Percentiles rank a stretch among this genome's conserved stretches.
These are phyloP conservation scores for Drosophila nigritarsus DNA, from an alignment of 2,888 invertebrate species.

Conservation along the genomic window DNA sequence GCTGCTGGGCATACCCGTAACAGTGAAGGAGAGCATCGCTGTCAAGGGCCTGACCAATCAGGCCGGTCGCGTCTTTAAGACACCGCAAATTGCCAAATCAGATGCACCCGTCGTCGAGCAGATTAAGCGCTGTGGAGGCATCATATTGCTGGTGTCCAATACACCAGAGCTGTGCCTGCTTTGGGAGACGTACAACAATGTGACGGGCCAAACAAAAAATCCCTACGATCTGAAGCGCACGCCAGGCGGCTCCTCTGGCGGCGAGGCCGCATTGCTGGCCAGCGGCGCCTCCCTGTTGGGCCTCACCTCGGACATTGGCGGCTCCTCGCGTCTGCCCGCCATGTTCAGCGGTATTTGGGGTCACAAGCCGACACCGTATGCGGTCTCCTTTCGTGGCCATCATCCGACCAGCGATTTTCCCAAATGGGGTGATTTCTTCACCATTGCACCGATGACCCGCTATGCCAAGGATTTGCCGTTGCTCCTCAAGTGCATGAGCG, in stretches of 20 bases:
- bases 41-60: conserved; percentile 92
- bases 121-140: conserved; percentile 92
- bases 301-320: conserved; percentile 95
- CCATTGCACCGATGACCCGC: conserved; percentile 94
- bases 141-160: conserved; percentile 94
- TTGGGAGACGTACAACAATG: conserved; percentile 95
- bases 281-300: conserved; percentile 93
- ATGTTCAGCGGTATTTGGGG: conserved; percentile 97
- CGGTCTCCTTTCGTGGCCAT: conserved; percentile 89
- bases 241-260: conserved; percentile 96
- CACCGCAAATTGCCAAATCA: conserved; percentile 88
- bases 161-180: conserved; percentile 96
- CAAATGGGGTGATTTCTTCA: conserved; percentile 89
- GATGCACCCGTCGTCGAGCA: conserved; percentile 91
- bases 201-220: conserved; percentile 94
- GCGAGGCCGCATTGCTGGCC: conserved; percentile 91
- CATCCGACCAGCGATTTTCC: conserved; percentile 88
- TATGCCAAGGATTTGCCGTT: conserved; percentile 94
- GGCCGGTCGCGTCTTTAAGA: conserved; percentile 88
- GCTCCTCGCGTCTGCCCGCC: conserved; percentile 94
- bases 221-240: conserved; percentile 93
- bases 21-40: conserved; percentile 93
- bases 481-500: conserved; percentile 89
- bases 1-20: conserved; percentile 93
- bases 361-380: conserved; percentile 93